Evolutionary conservation across 2,113 vertebrate genomes (phyloP).

Genomic region (Gallinago undulata): DNA sequence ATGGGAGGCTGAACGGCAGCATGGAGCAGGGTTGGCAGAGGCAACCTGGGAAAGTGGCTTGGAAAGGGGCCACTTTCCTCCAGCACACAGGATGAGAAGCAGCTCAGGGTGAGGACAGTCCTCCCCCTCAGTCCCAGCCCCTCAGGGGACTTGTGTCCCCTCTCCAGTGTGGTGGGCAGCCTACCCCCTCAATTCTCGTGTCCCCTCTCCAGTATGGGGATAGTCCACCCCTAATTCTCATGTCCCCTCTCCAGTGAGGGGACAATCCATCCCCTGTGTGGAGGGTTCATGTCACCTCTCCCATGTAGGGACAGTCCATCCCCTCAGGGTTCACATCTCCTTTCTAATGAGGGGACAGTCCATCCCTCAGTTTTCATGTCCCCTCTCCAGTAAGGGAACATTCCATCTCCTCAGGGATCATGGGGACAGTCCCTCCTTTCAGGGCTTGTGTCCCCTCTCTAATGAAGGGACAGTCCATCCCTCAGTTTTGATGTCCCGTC

Average conservation of each 20-base stretch:
- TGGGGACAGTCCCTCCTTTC: too few relatives aligned
- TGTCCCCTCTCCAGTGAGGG: background rate
- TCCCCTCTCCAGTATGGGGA: background rate
- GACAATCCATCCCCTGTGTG: background rate
- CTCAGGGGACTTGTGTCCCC: too few relatives aligned
- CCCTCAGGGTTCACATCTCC: too few relatives aligned
- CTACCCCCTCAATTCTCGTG: too few relatives aligned
- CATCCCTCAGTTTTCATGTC: too few relatives aligned
- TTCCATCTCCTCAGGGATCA: too few relatives aligned
- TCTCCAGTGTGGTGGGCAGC: background rate
- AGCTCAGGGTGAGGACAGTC: rapidly evolving
- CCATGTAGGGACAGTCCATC: too few relatives aligned
- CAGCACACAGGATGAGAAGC: background rate
- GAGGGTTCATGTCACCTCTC: background rate
- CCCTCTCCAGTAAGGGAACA: too few relatives aligned
- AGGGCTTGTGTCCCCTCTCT: too few relatives aligned
- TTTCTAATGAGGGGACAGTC: background rate
- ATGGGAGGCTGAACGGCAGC: rapidly evolving
- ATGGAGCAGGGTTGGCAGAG: background rate
- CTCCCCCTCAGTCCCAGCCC: too few relatives aligned
- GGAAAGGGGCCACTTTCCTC: background rate
- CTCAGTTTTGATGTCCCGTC: too few relatives aligned
- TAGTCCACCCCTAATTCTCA: rapidly evolving
- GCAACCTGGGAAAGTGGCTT: background rate
- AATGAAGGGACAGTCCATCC: too few relatives aligned